Evolutionary conservation across 2,888 invertebrate genomes (phyloP), one percentile per base, ranked within the genome.

Genomic region (Stenotaenia linearis): DNA sequence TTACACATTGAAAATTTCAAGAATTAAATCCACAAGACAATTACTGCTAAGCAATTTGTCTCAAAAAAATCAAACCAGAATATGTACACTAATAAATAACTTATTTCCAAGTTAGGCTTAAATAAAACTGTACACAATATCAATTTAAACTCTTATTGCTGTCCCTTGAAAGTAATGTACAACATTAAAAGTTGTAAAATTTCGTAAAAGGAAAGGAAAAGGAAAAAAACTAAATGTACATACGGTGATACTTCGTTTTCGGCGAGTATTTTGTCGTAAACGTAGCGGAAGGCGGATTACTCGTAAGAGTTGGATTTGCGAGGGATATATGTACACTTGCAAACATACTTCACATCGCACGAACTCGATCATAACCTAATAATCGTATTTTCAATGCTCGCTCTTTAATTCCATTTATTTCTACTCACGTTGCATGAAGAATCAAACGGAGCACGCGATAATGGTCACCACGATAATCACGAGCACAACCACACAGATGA

Each of bases 401-500:
- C n/a, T n/a, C n/a, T n/a, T n/a, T n/a, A 32, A 32, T 6, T 32
- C 32, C 4, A 56, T 21, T 6, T 23, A 15, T 25, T 61, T 3
- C 5, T 7, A 69, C 28, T 69, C 28, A 69, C 25, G 69, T 10
- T 69, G 0, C 12, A 45, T 4, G 15, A 61, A 23, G 7, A 28
- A 25, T 69, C 15, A 69, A 28, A 12, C 28, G 25, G 25, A 7
- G 28, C 28, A 0, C 28, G 15, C 80, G 21, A 84, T 82, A 56
- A 84, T 82, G 12, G 83, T 81, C 45, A 40, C 81, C 9, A 83
- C 45, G 32, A 83, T 61, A 21, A 83, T 77, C 23, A 80, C 77
- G 32, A 82, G 77, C 0, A 83, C 76, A 6, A 82, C 78, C 15
- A 83, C 35, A 37, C 83, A 81, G 18, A 82, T 80, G 37, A 82